Evolutionary conservation across 2,888 invertebrate genomes (phyloP).

Genomic region (Phortica magna): DNA sequence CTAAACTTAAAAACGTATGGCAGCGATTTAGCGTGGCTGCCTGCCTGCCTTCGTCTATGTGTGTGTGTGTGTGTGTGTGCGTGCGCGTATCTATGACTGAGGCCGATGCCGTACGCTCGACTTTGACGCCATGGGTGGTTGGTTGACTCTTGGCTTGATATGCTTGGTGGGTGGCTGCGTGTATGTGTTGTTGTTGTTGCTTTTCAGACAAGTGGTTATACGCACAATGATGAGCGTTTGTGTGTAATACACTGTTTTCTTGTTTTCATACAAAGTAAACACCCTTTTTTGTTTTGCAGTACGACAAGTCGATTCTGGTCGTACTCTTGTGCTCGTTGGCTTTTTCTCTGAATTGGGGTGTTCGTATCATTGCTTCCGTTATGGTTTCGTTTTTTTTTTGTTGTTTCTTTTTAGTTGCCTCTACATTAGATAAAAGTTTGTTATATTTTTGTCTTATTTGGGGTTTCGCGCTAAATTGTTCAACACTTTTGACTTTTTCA

Average conservation of each 20-base stretch:
- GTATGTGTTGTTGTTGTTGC: constrained; percentile 44
- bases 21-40: constrained; percentile 38
- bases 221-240: constrained; percentile 5
- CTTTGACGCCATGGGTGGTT: constrained; percentile 7
- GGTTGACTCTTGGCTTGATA: constrained; percentile 17
- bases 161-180: constrained; percentile 26
- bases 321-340: background rate
- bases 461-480: constrained; percentile 35
- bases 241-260: background rate
- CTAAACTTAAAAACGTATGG: constrained; percentile 72
- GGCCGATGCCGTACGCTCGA: background rate
- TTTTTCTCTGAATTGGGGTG: constrained; percentile 13
- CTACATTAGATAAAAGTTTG: constrained; percentile 49
- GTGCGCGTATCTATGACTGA: background rate
- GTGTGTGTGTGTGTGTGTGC: too few species aligned
- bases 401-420: background rate
- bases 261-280: constrained; percentile 4
- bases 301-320: too few species aligned
- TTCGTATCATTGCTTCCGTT: constrained; percentile 60
- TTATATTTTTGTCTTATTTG: constrained; percentile 60
- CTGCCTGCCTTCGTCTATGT: too few species aligned
- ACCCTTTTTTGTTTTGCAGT: background rate
- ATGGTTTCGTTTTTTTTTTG: constrained; percentile 56
- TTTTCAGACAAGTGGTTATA: constrained; percentile 27
- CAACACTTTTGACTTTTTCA: constrained; percentile 67